Base-by-base conservation (phyloP, 2,113 vertebrate genomes). In the Crotalus horridus region DNA sequence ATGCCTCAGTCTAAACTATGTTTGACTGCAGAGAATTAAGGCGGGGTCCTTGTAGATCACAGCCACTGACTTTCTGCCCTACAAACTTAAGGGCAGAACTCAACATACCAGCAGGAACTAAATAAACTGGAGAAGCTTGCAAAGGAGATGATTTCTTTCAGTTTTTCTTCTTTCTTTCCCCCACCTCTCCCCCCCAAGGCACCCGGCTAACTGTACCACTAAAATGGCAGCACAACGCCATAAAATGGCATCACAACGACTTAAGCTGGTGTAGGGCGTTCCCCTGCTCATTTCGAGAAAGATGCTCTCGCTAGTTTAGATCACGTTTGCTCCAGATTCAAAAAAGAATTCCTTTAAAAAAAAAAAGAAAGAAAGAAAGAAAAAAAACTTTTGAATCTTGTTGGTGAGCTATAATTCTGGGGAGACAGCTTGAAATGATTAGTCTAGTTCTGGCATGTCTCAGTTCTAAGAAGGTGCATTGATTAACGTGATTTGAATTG, bases 221-320 rank as follows among this genome's bases (percentile, higher is more conserved):
- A 97, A 98, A 96, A 98, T 98, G 97, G 97, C 98, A 97, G 97
- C 58, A 6, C 85, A 95, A 92, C 94, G 91, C 89, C 89, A 97
- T 95, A 96, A 98, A 97, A 98, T 98, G 97, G 97, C 96, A 97
- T 97, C 97, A 93, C 91, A 89, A 89, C 90, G 94, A 0, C 88
- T 96, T 46, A 23, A 43, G 94, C 92, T 12, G 39, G 21, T 96
- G 89, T 43, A 93, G 93, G 93, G 59, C 55, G 0, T 0, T 89
- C 86, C 91, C 92, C 91, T 51, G 95, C 87, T 86, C 86, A n/a
- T 43, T 87, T 43, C 0, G 0, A 90, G 86, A 55, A 89, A 69
- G 64, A 91, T 24, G 43, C 39, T 88, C 20, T 85, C 89, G 33
- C 92, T 56, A 26, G 3, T 43, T 39, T 39, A 21, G 88, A 55